Percentiles rank a stretch among this genome's conserved stretches.
phyloP scores from a whole-genome alignment of 2,113 vertebrate species.

The Athene noctua region DNA sequence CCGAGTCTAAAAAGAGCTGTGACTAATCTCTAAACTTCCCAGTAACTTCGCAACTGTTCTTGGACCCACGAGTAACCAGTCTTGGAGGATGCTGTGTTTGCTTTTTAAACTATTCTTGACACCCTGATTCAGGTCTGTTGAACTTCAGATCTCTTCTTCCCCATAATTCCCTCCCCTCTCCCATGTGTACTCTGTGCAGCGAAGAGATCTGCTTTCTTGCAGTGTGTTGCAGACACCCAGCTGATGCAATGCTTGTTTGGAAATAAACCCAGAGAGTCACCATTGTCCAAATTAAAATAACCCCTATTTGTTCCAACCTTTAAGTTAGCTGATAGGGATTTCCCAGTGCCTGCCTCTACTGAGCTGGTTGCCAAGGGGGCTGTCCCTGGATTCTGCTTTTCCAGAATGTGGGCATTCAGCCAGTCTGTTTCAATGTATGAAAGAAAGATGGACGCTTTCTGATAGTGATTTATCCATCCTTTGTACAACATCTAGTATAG shows the following conservation, averaged over 20 bases:
- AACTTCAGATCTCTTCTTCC: background rate
- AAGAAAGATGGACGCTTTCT: background rate
- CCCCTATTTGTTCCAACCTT: background rate
- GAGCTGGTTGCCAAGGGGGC: background rate
- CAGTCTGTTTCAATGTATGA: background rate
- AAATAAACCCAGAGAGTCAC: background rate
- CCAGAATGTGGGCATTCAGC: background rate
- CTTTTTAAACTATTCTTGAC: background rate
- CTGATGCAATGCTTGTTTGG: background rate
- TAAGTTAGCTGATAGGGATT: background rate
- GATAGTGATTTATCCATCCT: background rate
- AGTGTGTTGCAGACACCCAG: background rate
- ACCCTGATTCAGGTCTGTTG: background rate
- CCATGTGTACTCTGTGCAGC: background rate
- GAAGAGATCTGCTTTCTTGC: background rate
- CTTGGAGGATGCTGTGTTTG: background rate
- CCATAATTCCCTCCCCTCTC: background rate
- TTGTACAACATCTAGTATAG: background rate
- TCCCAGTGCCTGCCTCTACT: background rate
- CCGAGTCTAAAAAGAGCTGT: background rate
- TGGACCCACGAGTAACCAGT: background rate
- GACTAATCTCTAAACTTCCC: background rate
- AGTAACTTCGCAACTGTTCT: background rate
- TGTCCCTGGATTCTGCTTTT: background rate
- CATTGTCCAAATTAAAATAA: background rate